phyloP scores from a whole-genome alignment of 92 coral and sea anemone genomes.

The Palythoa grandiflora region DNA sequence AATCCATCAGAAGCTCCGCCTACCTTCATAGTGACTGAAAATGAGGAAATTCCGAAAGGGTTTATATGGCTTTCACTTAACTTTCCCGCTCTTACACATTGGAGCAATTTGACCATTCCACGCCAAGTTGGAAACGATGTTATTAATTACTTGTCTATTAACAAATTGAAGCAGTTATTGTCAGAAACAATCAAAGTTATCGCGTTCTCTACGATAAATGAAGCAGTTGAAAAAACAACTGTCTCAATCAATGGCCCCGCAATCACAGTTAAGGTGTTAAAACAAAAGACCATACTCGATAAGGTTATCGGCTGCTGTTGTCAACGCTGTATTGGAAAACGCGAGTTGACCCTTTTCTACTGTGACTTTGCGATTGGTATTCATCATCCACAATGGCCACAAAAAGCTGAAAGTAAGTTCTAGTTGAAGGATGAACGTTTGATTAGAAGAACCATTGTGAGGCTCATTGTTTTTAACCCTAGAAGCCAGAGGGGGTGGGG shows the following conservation, averaged over 20 bases:
- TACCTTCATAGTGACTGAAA: not conserved
- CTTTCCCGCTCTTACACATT: conserved; percentile 34
- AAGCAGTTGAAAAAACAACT: not conserved
- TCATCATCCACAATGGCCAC: conserved; percentile 54
- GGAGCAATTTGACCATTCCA: conserved; percentile 14
- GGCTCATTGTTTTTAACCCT: too few relatives aligned
- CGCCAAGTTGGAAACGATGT: not conserved
- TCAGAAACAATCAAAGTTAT: not conserved
- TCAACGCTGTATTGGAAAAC: not conserved
- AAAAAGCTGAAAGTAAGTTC: conserved; percentile 41
- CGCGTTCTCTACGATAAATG: not conserved
- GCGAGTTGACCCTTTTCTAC: conserved; percentile 40
- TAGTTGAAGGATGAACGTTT: not conserved
- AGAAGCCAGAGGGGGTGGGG: too few relatives aligned
- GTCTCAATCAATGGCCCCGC: conserved; percentile 48
- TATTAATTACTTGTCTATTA: not conserved
- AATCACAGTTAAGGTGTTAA: conserved; percentile 26
- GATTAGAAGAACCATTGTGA: not conserved
- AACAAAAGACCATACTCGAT: not conserved
- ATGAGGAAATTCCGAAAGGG: conserved; percentile 40
- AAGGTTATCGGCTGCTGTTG: too few relatives aligned
- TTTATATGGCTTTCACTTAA: conserved; percentile 42
- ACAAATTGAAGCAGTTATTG: not conserved
- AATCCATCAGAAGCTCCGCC: too few relatives aligned
- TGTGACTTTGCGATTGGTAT: conserved; percentile 45